Base-by-base conservation (phyloP, 53 echinoderm and acorn worm genomes). In the Paelopatides confundens region DNA sequence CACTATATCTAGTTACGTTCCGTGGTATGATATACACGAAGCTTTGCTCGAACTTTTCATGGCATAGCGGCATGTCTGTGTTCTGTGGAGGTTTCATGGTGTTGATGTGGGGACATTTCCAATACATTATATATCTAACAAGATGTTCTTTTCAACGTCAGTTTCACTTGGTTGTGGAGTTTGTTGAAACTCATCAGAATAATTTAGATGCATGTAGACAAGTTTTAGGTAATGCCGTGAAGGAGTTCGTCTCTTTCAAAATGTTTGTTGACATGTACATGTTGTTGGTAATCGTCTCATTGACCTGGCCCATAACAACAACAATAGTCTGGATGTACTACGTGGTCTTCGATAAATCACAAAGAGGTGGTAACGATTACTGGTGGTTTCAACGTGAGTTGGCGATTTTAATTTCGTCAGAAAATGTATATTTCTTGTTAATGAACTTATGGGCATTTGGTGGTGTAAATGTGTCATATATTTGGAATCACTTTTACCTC, bases 61-160 rank as follows among this genome's bases (percentile, higher is more conserved):
- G 39, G 34, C 86, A 93, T 29, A 66, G 37, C 17, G 86, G 81
- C 18, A 24, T 95, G 17, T 87, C 95, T 13, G 65, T 93, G 23
- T 26, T 68, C 69, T 87, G 85, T 17, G 71, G 87, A 33, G 54
- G 86, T 2, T 69, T 86, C 31, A 66, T 86, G 5, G 40, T 91
- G 58, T 8, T 87, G 8, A 53, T 89, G 33, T 95, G 83, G 50
- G 95, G 95, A 3, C 29, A 65, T 66, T 95, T 95, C 87, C 93
- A 88, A 12, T 95, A 95, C 49, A 76, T 95, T 35, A 87, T 95
- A 30, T 71, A 71, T 51, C 84, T 95, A 3, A 27, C 91, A 51
- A 88, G 95, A 38, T 24, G 82, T n/a, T 95, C 95, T 2, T 91
- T 95, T 18, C 43, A 87, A 31, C 71, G 71, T n/a, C 95, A 95